Base-by-base conservation (phyloP, 2,113 vertebrate species). In the Balaeniceps rex region DNA sequence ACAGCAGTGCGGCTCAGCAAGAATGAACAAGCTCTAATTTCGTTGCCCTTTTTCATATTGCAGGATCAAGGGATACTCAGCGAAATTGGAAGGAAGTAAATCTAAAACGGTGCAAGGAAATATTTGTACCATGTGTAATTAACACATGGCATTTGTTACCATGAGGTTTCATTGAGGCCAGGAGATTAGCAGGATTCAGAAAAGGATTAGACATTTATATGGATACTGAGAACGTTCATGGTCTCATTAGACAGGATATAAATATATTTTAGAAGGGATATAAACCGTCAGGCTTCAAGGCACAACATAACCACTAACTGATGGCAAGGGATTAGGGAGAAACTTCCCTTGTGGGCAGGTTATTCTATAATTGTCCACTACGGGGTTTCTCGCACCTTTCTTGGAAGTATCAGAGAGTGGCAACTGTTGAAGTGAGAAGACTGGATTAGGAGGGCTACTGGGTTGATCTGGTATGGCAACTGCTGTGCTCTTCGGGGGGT, bases 131-230 rank as follows among this genome's bases (percentile, higher is more conserved):
- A 4, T 82, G 72, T 65, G 86, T 76, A 96, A 97, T 97, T 97
- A 97, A 83, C 95, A 96, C 85, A 87, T 64, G 93, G 88, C 74
- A 90, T 95, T 95, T 84, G 93, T 96, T 97, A 97, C 89, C 61
- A n/a, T 7, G 58, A 93, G 69, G 75, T 88, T 97, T 97, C 86
- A 58, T 40, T 65, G 94, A 94, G 79, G 82, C 82, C 34, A 13
- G 88, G 94, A 97, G 96, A 97, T 97, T 97, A 97, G 90, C 96
- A 83, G 94, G 84, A 88, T 94, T 97, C 93, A 88, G 87, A 93
- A 97, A 97, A 82, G 95, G 91, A 97, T 95, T 93, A 97, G 96
- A 94, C 93, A 69, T 94, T 96, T 96, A 93, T 94, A 75, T 87
- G 76, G 93, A 82, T 47, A 88, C 94, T 74, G 83, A 91, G 96